Percentiles rank a stretch among this genome's conserved stretches.
Evolutionary conservation across 2,113 vertebrate species (phyloP).

Genomic region (Eubucco bourcierii): DNA sequence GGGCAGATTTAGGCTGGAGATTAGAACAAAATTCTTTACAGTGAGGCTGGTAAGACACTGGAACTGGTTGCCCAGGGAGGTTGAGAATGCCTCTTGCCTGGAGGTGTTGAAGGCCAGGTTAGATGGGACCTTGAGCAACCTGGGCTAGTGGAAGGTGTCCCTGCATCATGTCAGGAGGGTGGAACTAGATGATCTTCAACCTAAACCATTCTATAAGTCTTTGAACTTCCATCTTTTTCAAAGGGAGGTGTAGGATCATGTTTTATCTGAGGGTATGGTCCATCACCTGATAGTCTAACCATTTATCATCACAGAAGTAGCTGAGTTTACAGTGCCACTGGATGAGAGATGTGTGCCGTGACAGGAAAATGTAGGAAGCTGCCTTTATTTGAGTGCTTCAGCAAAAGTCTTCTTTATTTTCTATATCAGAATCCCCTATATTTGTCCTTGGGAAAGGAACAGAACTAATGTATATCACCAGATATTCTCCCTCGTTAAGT

Average conservation of each 20-base stretch:
- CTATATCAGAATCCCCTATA: not conserved
- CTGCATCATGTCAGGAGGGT: no score
- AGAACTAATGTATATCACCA: not conserved
- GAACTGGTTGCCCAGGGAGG: no score
- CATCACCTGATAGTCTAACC: not conserved
- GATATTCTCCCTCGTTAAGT: constrained; percentile 21
- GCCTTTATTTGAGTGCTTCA: not conserved
- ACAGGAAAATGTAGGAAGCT: not conserved
- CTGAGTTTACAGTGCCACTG: not conserved
- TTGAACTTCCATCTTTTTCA: not conserved
- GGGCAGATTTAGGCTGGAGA: no score
- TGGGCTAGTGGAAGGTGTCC: no score
- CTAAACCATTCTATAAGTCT: no score
- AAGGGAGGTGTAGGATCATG: not conserved
- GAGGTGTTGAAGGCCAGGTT: no score
- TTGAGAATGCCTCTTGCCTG: no score
- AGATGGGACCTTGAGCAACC: no score
- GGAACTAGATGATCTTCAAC: no score
- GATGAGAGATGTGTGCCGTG: not conserved
- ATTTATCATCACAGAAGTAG: not conserved
- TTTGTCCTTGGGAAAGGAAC: constrained; percentile 30
- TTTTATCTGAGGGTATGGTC: not conserved
- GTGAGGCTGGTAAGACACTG: no score
- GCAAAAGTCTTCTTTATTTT: not conserved
- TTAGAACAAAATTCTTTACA: no score